Conservation (phyloP, 2,888 invertebrate species). For the Patella pellucida region DNA sequence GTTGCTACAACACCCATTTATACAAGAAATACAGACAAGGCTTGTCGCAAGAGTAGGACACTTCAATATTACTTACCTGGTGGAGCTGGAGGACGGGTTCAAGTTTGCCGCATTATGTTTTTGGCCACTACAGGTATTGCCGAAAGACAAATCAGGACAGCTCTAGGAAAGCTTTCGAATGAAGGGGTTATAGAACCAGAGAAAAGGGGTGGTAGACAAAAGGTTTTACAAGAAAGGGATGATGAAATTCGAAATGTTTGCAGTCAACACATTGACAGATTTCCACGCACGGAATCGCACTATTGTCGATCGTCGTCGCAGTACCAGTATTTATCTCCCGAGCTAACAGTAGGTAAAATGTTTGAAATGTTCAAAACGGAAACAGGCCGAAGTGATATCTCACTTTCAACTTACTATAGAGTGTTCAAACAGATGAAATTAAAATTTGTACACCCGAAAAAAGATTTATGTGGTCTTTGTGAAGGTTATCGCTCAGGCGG, state of each 20-base stretch:
- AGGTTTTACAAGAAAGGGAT: not conserved
- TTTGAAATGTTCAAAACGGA: not conserved
- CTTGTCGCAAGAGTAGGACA: not conserved
- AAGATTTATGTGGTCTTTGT: not conserved
- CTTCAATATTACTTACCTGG: not conserved
- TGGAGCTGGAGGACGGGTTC: not conserved
- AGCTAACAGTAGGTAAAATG: not conserved
- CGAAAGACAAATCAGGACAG: not conserved
- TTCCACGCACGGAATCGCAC: not conserved
- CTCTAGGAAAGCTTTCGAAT: not conserved
- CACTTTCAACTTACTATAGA: not conserved
- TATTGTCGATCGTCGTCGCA: not conserved
- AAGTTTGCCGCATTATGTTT: not conserved
- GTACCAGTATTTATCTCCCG: not conserved
- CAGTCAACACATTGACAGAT: not conserved
- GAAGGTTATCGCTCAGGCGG: not conserved
- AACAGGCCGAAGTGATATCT: not conserved
- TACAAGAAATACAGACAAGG: not conserved
- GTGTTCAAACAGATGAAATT: constrained; percentile 5
- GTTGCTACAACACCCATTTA: not conserved
- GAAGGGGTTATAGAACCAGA: not conserved
- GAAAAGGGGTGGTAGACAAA: not conserved
- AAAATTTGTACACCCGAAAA: not conserved
- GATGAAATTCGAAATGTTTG: not conserved
- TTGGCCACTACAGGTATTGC: not conserved